Conservation (phyloP, 2,797 vertebrate species). For the Phataginus tricuspis region DNA sequence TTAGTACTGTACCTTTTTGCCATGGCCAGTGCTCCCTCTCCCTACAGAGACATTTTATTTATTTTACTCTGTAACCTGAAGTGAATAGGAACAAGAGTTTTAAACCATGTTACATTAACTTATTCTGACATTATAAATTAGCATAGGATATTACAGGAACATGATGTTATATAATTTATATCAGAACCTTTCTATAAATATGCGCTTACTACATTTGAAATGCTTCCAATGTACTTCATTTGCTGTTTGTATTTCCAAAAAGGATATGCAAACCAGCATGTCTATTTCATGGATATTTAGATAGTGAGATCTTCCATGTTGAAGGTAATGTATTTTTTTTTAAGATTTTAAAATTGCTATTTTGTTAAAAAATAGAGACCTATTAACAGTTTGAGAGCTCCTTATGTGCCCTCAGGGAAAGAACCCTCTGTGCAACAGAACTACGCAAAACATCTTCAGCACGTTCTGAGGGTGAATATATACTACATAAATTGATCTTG, state of each 20-base stretch:
- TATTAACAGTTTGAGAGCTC: constrained; percentile 88
- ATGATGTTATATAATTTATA: constrained; percentile 88
- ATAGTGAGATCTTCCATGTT: constrained; percentile 89
- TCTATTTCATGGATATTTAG: constrained; percentile 89
- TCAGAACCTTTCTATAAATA: constrained; percentile 88
- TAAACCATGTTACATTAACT: constrained; percentile 88
- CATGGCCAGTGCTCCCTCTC: constrained; percentile 84
- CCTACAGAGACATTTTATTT: constrained; percentile 83
- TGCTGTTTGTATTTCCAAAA: constrained; percentile 87
- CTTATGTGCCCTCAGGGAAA: constrained; percentile 93
- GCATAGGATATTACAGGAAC: constrained; percentile 87
- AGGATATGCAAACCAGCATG: constrained; percentile 88
- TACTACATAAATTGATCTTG: constrained; percentile 90
- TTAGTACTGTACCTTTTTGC: constrained; percentile 84
- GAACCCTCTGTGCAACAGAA: constrained; percentile 90
- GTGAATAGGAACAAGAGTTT: constrained; percentile 85
- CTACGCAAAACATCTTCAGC: constrained; percentile 89
- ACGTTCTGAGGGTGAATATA: constrained; percentile 89
- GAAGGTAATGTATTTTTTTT: constrained; percentile 89
- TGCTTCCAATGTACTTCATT: constrained; percentile 89
- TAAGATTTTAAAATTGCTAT: constrained; percentile 90
- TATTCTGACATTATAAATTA: constrained; percentile 87
- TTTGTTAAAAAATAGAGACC: constrained; percentile 91
- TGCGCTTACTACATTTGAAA: constrained; percentile 87
- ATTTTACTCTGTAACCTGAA: constrained; percentile 83